Percentiles rank a stretch among this genome's conserved stretches.
These are phyloP conservation scores for Arenaria interpres DNA, from an alignment of 2,113 vertebrate species.

Conservation along the genomic window DNA sequence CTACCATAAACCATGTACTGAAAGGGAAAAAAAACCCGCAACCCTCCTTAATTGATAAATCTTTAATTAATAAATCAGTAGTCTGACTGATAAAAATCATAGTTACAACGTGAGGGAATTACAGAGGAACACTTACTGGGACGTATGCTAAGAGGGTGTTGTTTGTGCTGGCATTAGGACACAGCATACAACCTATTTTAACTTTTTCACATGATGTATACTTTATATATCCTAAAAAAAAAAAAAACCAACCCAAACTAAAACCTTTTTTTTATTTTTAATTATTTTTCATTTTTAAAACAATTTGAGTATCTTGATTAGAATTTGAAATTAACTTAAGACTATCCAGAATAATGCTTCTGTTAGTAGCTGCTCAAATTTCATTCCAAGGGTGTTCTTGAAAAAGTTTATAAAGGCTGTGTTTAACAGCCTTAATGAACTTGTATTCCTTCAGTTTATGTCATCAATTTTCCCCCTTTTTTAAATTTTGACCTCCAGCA, in stretches of 20 bases:
- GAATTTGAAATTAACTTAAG: background rate
- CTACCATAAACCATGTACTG: background rate
- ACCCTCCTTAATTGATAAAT: background rate
- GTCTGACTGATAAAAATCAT: background rate
- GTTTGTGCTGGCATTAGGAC: background rate
- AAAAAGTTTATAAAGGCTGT: background rate
- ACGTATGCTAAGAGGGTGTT: rapidly evolving
- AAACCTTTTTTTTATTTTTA: background rate
- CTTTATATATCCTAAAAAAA: background rate
- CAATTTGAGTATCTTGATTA: background rate
- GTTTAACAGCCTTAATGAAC: background rate
- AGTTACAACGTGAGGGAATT: background rate
- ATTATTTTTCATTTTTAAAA: background rate
- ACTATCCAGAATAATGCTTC: background rate
- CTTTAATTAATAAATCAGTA: background rate
- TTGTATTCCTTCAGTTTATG: background rate
- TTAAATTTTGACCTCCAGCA: background rate
- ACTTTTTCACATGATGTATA: background rate
- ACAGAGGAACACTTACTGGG: background rate
- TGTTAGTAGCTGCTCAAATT: background rate
- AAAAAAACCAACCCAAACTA: background rate
- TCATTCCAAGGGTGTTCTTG: background rate
- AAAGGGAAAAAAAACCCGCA: background rate
- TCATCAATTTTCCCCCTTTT: background rate
- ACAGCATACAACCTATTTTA: background rate